Evolutionary conservation across 2,797 vertebrate species (phyloP), one percentile per base, ranked within the genome.

Genomic region (Crenichthys baileyi): DNA sequence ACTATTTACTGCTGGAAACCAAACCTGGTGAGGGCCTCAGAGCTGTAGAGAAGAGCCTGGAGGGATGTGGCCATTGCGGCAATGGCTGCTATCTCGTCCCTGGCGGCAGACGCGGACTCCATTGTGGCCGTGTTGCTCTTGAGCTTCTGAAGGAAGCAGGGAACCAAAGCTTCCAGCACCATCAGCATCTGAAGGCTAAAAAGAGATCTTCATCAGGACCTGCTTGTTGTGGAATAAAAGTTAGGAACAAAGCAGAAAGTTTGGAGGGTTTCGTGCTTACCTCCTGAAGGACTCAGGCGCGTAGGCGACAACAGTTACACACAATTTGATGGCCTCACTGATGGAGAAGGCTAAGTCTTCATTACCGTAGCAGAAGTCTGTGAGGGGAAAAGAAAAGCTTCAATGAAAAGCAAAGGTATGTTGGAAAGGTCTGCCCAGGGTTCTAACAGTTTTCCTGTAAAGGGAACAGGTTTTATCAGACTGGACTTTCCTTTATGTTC

Each of bases 291-390:
- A 99, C 77, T 99, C 98, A 0, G 98, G 98, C 55, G 98, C 98
- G 26, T 99, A 99, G 13, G 98, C 97, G 26, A 97, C 97, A 76
- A 99, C 98, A 0, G 98, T 99, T 56, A 99, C 98, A 81, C 98
- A 98, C 60, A 99, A 95, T 85, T 99, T 99, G 88, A 99, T 99
- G 92, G 97, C 97, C 83, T 99, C 98, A 11, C 97, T 98, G 93
- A 99, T 97, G 1, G 98, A 98, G 93, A 99, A 99, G n/a, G 96
- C 96, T 90, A 99, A 87, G 86, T 99, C 98, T 85, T 99, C 98
- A 1, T 97, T 99, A 20, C 98, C 98, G 39, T 99, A 99, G 94
- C 98, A 99, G 88, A 99, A 99, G 91, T 99, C 98, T 99, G 93
- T 72, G 86, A 84, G 26, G 50, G 81, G 79, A 73, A 11, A 5